Base-by-base conservation (phyloP, 2,113 vertebrate species). In the Uria aalge region DNA sequence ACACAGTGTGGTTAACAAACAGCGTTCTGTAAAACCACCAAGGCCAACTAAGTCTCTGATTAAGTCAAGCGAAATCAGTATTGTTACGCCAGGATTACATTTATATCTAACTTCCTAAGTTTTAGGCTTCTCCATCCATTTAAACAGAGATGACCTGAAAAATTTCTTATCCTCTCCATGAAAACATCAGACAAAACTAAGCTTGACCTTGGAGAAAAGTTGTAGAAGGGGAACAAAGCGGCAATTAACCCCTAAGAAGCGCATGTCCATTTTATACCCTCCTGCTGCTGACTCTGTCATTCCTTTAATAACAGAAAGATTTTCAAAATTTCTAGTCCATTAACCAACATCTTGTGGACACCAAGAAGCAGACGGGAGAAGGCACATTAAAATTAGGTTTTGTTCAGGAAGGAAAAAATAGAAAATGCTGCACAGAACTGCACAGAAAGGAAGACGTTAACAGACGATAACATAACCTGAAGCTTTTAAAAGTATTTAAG, bases 291-390 rank as follows among this genome's bases (percentile, higher is more conserved):
- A 93, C 74, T 96, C 59, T 88, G 90, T 36, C 38, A 34, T 55
- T 88, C 40, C 56, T 91, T 82, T 85, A 91, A 78, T 60, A 93
- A 74, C 59, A 73, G 38, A 60, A 77, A 64, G 43, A 78, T 85
- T 93, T 82, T 64, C 27, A 57, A 52, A 64, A 89, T 88, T 96
- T 95, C 93, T 88, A 95, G 78, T 66, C 71, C 88, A 90, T 92
- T 96, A 92, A 92, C 77, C 88, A 94, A 30, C 43, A 79, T 75
- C 38, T 66, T 73, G 24, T 18, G 27, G 53, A 92, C 32, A 55
- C 45, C 36, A 57, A 73, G 50, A 72, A 34, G 23, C 52, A 92
- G 69, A 63, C 1, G 3, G 47, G 22, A 96, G 52, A 85, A 85
- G 30, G 36, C 56, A n/a, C 16, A 72, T 66, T 63, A 91, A 85